Evolutionary conservation across 2,888 invertebrate genomes (phyloP), one percentile per base, ranked within the genome.

Genomic region (Ptychoptera contaminata): DNA sequence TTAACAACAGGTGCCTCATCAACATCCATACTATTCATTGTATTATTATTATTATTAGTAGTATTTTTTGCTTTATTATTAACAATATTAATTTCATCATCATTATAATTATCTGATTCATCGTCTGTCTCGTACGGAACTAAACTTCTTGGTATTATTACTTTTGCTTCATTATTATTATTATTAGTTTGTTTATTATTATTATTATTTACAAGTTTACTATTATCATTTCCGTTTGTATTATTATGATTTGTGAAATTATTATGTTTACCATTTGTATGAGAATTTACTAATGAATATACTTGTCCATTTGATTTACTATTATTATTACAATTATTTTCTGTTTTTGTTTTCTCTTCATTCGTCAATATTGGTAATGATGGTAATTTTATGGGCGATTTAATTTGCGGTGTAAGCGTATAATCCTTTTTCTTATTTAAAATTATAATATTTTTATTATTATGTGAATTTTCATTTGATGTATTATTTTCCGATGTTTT

Each of bases 121-220:
- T 74, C 73, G 54, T 74, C 74, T 0, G 71, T 71, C 53, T 73
- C 76, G 53, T 76, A 76, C 16, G 76, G 76, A 46, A 76, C 76
- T 44, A 76, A 62, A 47, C 64, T 63, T 48, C 60, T 62, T 29
- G 55, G 53, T 48, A 23, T 23, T 23, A 23, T 23, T 3, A 23
- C 23, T 32, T 32, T 32, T 11, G n/a, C 32, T 11, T n/a, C 32
- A 32, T 32, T 32, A 32, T 9, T n/a, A n/a, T 32, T 32, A 11
- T 11, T 32, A 32, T 32, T 4, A 32, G 2, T 32, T 7, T 32
- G 4, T 7, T 32, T 32, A n/a, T 32, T 32, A 40, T 41, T 40
- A 41, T 46, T 37, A 31, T 14, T 39, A 43, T 48, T 23, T 34
- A 45, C 43, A 10, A 37, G 46, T 23, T 29, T 37, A 16, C 46